Conservation (phyloP, 2,888 invertebrate genomes). For the Tinea trinotella region DNA sequence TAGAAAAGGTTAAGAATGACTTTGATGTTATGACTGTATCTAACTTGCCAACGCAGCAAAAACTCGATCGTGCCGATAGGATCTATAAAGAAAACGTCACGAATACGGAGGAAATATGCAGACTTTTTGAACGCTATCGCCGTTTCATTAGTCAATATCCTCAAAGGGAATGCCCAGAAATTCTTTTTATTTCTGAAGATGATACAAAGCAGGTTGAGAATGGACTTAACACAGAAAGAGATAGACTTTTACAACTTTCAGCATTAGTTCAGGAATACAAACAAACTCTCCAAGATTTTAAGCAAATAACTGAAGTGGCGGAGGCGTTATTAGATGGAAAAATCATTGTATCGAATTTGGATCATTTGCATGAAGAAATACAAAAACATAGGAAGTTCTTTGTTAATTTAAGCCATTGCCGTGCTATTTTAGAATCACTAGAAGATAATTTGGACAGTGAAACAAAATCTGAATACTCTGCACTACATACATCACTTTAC, state of each 20-base stretch:
- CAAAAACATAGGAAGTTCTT: conserved; percentile 92
- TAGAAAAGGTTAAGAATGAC: conserved; percentile 61
- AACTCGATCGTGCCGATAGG: conserved; percentile 79
- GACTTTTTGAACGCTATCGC: conserved; percentile 75
- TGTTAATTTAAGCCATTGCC: conserved; percentile 88
- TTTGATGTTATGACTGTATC: conserved; percentile 72
- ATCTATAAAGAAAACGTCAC: conserved; percentile 78
- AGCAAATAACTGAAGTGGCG: conserved; percentile 87
- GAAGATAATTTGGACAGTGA: conserved; percentile 88
- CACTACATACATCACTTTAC: conserved; percentile 83
- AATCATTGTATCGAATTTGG: conserved; percentile 80
- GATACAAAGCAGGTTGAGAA: conserved; percentile 79
- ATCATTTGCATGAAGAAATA: conserved; percentile 90
- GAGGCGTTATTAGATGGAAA: conserved; percentile 85
- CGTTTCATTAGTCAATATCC: conserved; percentile 79
- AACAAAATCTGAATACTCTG: conserved; percentile 80
- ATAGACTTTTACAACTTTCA: conserved; percentile 81
- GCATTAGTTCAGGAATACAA: conserved; percentile 89
- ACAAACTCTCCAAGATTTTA: conserved; percentile 88
- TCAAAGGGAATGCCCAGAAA: conserved; percentile 77
- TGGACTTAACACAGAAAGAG: conserved; percentile 79
- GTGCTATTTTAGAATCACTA: conserved; percentile 87
- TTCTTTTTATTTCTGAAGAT: conserved; percentile 77
- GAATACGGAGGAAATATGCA: conserved; percentile 72
- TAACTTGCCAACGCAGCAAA: conserved; percentile 77